Evolutionary conservation across 37 sponge, comb jelly and placozoan genomes (phyloP).

Genomic region (Cliona cf. orientalis): DNA sequence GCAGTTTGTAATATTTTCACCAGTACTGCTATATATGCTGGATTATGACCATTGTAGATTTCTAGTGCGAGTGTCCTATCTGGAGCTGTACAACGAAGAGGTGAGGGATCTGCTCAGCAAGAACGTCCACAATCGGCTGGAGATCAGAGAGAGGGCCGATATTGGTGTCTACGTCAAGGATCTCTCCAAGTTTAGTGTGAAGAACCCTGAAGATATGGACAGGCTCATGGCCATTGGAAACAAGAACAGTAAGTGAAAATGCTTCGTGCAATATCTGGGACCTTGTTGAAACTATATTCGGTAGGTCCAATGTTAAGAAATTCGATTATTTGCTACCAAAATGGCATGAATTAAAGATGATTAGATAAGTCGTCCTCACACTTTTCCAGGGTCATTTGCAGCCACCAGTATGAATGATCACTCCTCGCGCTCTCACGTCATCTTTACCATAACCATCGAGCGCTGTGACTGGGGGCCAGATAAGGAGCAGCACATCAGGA

Average conservation of each 20-base stretch:
- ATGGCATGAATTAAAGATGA: neutral
- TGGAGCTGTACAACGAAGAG: slow-evolving; percentile 99
- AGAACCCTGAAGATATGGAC: slow-evolving; percentile 94
- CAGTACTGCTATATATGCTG: neutral
- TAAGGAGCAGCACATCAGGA: slow-evolving; percentile 83
- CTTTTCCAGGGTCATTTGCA: slow-evolving; percentile 71
- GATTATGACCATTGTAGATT: slow-evolving; percentile 53
- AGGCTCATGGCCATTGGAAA: slow-evolving; percentile 85
- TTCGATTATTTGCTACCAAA: too few species aligned
- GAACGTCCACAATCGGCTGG: slow-evolving; percentile 57
- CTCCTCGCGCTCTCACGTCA: slow-evolving; percentile 98
- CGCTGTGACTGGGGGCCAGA: slow-evolving; percentile 88
- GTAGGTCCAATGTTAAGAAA: neutral
- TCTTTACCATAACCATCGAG: slow-evolving; percentile 96
- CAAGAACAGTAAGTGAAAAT: slow-evolving; percentile 68
- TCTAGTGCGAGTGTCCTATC: slow-evolving; percentile 93
- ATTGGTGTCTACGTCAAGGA: slow-evolving; percentile 97
- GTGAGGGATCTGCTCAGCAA: slow-evolving; percentile 91
- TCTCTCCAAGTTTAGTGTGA: slow-evolving; percentile 85
- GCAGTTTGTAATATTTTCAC: neutral
- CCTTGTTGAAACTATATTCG: neutral
- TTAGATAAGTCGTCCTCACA: too few species aligned
- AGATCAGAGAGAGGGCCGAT: slow-evolving; percentile 93
- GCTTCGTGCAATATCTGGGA: neutral
- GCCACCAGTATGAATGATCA: slow-evolving; percentile 86